Percentiles rank a stretch among this genome's conserved stretches.
phyloP scores from a whole-genome alignment of 2,888 invertebrate genomes.

The Nomada ruficornis region DNA sequence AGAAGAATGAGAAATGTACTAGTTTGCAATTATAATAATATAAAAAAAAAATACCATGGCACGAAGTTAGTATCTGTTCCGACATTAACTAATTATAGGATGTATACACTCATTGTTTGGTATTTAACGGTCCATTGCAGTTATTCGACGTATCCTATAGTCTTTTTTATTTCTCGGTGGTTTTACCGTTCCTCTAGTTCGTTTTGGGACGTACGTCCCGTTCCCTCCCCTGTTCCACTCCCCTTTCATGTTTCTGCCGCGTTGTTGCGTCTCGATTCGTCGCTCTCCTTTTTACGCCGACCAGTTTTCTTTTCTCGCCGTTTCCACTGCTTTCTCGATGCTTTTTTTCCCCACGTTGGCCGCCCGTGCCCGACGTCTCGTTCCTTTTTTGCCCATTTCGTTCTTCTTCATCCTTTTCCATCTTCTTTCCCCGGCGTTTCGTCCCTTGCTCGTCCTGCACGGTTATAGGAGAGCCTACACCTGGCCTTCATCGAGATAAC shows the following conservation, averaged over 20 bases:
- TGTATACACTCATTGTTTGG: not conserved
- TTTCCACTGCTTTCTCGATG: not conserved
- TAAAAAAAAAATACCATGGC: too few species aligned
- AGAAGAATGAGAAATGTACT: too few species aligned
- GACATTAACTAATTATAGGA: too few species aligned
- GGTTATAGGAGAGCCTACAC: slow-evolving; percentile 38
- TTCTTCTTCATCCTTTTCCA: not conserved
- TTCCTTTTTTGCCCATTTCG: not conserved
- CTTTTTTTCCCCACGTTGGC: not conserved
- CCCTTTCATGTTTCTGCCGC: slow-evolving; percentile 4
- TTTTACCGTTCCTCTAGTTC: not conserved
- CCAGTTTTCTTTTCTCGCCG: slow-evolving; percentile 27
- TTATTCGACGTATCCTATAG: not conserved
- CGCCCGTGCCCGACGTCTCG: not conserved
- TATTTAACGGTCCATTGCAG: not conserved
- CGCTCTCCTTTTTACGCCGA: slow-evolving; percentile 14
- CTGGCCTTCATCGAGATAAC: slow-evolving; percentile 54
- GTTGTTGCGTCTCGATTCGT: slow-evolving; percentile 20
- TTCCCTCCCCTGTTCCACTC: not conserved
- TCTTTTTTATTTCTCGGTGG: not conserved
- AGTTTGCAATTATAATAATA: too few species aligned
- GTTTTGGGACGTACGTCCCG: not conserved
- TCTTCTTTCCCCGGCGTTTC: not conserved
- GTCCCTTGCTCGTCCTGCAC: slow-evolving; percentile 13
- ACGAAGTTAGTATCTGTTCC: too few species aligned